These are phyloP conservation scores for Equus przewalskii DNA, from an alignment of 2,113 vertebrate species.

Conservation along the genomic window DNA sequence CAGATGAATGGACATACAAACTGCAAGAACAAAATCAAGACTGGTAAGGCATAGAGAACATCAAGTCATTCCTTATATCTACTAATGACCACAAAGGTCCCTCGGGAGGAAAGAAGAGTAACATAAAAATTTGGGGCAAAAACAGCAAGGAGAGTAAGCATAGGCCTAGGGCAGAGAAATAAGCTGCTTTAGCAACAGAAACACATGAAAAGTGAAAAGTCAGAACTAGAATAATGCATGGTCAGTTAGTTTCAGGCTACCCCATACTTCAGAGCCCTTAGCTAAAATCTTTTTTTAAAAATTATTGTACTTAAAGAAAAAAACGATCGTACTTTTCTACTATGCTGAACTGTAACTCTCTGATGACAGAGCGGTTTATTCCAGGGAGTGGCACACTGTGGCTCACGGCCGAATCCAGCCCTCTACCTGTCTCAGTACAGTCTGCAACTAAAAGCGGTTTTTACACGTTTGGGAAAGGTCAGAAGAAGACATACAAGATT, in stretches of 20 bases:
- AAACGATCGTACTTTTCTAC: not conserved
- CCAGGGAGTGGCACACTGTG: not conserved
- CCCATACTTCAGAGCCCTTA: not conserved
- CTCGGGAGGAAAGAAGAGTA: conserved; percentile 24
- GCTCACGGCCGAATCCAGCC: not conserved
- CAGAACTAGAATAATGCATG: not conserved
- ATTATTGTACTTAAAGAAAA: not conserved
- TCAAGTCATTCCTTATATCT: not conserved
- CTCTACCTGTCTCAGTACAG: not conserved
- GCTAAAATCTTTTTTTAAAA: not conserved
- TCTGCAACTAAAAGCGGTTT: not conserved
- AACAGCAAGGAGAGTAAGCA: not conserved
- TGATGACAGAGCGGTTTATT: not conserved
- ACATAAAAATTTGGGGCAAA: conserved; percentile 33
- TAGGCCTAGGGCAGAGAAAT: conserved; percentile 14
- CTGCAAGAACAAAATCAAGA: conserved; percentile 90
- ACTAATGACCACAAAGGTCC: not conserved
- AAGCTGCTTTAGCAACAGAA: conserved; percentile 37
- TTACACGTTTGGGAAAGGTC: not conserved
- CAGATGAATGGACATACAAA: conserved; percentile 98
- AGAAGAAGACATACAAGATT: not conserved
- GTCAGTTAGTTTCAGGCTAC: not conserved
- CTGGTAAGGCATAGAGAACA: conserved; percentile 60
- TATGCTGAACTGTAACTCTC: not conserved
- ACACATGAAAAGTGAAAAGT: not conserved